These are phyloP conservation scores for Chionoecetes opilio DNA, from an alignment of 1,140 invertebrate genomes.

Conservation along the genomic window DNA sequence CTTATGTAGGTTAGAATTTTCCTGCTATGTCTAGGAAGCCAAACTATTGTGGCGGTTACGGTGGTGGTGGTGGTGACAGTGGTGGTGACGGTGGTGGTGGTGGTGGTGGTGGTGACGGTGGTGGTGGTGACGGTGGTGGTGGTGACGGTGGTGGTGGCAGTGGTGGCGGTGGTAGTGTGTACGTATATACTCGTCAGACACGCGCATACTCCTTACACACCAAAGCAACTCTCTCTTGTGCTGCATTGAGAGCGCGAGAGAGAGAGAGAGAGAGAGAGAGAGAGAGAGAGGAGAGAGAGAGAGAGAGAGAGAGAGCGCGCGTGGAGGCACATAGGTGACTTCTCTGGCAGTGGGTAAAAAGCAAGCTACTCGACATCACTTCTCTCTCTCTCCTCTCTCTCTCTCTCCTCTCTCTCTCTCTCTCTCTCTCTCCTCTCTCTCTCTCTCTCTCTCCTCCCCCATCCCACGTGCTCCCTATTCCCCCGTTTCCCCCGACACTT, in stretches of 20 bases:
- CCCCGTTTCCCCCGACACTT: not conserved
- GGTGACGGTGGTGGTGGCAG: not conserved
- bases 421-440: not conserved
- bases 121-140: not conserved
- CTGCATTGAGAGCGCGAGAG: not conserved
- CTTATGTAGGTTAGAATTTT: not conserved
- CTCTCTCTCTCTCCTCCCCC: conserved; percentile 34
- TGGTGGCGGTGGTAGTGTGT: not conserved
- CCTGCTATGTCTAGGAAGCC: too few species aligned
- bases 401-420: conserved; percentile 60
- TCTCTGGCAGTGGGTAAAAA: not conserved
- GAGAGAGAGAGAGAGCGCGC: conserved; percentile 43
- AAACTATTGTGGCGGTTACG: not conserved
- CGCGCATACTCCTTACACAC: not conserved
- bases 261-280: conserved; percentile 45
- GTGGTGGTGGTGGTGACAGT: not conserved
- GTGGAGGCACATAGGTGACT: not conserved
- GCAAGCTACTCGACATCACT: conserved; percentile 31
- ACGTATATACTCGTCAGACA: not conserved
- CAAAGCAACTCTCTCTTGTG: not conserved
- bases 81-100: not conserved
- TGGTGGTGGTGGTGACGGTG: not conserved
- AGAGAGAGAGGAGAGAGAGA: conserved; percentile 44
- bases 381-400: conserved; percentile 40
- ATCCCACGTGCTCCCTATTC: not conserved